A percentile compares a stretch with the other conserved stretches of the same genome.
Evolutionary conservation across 2,113 vertebrate species (phyloP).

Genomic region (Collichthys lucidus): DNA sequence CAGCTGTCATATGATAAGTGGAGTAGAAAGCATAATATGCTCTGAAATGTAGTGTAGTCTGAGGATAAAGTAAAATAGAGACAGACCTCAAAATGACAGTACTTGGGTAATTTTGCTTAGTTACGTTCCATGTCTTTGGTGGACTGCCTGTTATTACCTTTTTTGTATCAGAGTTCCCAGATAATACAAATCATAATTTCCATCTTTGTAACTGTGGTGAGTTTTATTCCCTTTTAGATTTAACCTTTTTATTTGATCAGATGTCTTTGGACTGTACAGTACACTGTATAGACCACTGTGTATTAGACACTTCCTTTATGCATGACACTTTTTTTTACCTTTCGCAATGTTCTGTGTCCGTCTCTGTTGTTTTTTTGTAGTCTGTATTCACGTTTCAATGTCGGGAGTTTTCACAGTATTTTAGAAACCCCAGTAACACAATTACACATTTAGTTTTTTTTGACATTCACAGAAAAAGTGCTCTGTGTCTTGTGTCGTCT

Average conservation of each 20-base stretch:
- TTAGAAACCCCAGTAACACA: conserved; percentile 2
- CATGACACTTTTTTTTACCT: not conserved
- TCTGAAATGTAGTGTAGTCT: not conserved
- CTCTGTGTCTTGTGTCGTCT: conserved; percentile 45
- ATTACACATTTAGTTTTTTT: conserved; percentile 30
- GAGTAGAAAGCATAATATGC: not conserved
- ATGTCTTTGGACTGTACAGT: not conserved
- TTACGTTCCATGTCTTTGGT: not conserved
- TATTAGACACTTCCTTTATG: not conserved
- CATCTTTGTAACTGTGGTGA: not conserved
- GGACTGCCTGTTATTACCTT: not conserved
- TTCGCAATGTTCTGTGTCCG: not conserved
- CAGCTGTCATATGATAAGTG: not conserved
- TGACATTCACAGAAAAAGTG: conserved; percentile 24
- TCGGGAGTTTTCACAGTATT: not conserved
- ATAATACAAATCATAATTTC: not conserved
- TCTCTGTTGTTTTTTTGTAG: conserved; percentile 7
- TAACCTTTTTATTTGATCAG: not conserved
- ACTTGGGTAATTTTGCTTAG: not conserved
- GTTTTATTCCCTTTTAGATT: not conserved
- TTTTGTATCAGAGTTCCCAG: not conserved
- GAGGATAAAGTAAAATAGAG: not conserved
- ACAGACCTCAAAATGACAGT: not conserved
- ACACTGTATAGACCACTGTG: not conserved
- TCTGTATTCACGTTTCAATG: not conserved